These are phyloP conservation scores for Saccopteryx bilineata DNA, from an alignment of 2,113 vertebrate genomes.

Conservation along the genomic window DNA sequence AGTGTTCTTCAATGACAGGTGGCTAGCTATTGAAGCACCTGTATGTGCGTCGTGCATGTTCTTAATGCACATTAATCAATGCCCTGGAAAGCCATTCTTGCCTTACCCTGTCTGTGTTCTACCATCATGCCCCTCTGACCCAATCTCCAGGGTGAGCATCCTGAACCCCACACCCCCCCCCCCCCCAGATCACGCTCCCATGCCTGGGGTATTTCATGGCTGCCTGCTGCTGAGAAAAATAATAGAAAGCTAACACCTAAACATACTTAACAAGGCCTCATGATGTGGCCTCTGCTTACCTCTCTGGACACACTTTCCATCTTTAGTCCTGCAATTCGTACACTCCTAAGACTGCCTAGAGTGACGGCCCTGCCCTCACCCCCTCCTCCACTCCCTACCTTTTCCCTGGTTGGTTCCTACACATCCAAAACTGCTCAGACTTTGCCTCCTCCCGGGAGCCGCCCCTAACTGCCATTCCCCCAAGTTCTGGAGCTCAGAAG, in stretches of 20 bases:
- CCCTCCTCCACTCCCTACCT: background rate
- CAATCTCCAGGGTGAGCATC: background rate
- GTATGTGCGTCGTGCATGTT: no score
- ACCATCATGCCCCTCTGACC: background rate
- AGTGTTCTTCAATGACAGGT: background rate
- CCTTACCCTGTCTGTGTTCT: background rate
- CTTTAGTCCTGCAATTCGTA: background rate
- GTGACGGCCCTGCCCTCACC: background rate
- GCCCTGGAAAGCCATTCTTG: background rate
- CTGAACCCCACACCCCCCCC: background rate
- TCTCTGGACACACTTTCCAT: background rate
- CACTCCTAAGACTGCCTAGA: background rate
- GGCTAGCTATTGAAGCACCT: background rate
- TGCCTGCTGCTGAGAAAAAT: background rate
- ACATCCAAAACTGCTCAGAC: background rate
- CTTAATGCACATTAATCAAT: background rate
- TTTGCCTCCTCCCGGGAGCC: background rate
- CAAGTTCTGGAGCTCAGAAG: background rate
- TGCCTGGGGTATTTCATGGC: background rate
- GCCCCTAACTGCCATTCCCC: background rate
- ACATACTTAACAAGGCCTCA: background rate
- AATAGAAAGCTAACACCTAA: background rate
- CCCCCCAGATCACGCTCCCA: background rate
- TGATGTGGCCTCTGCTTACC: accelerated
- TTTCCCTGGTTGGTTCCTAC: background rate